Evolutionary conservation across 2,797 vertebrate species (phyloP), one percentile per base, ranked within the genome.

Genomic region (Erethizon dorsatum): DNA sequence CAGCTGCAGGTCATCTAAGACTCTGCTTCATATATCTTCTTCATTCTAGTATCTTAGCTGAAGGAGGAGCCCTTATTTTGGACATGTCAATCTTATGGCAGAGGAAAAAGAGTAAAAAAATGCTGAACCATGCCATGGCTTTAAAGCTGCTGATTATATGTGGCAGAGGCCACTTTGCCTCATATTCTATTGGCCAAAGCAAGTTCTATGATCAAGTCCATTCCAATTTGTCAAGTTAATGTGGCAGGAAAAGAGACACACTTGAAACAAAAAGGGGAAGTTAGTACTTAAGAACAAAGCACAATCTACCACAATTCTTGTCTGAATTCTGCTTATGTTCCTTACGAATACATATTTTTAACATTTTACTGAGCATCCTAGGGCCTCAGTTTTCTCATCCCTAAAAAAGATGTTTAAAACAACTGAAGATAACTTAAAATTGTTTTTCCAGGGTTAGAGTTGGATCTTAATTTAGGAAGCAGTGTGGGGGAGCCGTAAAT

Each of bases 311-410:
- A 61, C 0, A 61, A 47, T 5, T 3, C 17, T 83, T 84, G 6
- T 69, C 50, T 80, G 71, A 93, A 6, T 93, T 59, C 56, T 26
- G 80, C 13, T 9, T 91, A 31, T 69, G 31, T 24, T 20, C 57
- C 37, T 87, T 57, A 26, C 33, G 61, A 50, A 61, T 41, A 69
- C 50, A 82, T 2, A 69, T 73, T 75, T 78, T 75, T 47, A 54
- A 93, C n/a, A 83, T 83, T 65, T 93, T 63, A 24, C 33, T 88
- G 75, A 91, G 88, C 65, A 88, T 94, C 9, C 20, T 45, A 82
- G 37, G 24, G 4, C 37, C 20, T 82, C 31, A 31, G 45, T 73
- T 93, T 93, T 67, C 73, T 91, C 10, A 88, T 82, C 52, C 88
- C 59, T 82, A 59, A 50, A 95, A 82, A 63, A 50, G 3, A 61